Conservation (phyloP, 2,797 vertebrate species). For the Gobio occitaniae region DNA sequence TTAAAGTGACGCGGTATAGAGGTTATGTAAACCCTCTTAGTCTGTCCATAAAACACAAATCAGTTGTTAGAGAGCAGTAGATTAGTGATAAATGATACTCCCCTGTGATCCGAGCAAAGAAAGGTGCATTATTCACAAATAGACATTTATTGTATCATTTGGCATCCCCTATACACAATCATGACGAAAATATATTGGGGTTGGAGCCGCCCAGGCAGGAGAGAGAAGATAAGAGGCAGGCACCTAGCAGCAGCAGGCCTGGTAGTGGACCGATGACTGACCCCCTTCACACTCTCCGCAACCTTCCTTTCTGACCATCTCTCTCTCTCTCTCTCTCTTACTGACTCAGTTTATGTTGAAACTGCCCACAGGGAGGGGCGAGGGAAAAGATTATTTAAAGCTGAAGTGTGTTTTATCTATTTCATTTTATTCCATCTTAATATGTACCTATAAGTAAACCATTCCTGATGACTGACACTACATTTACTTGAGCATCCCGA, state of each 20-base stretch:
- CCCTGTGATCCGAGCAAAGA: constrained; percentile 35
- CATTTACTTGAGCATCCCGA: neutral
- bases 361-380: neutral
- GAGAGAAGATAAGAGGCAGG: constrained; percentile 55
- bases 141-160: constrained; percentile 7
- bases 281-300: constrained; percentile 53
- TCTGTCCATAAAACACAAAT: constrained; percentile 32
- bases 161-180: neutral
- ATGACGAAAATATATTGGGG: constrained; percentile 21
- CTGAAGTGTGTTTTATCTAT: neutral
- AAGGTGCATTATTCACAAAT: constrained; percentile 30
- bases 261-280: constrained; percentile 63
- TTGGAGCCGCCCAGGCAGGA: constrained; percentile 51
- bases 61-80: constrained; percentile 15
- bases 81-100: constrained; percentile 35
- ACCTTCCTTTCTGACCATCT: constrained; percentile 43
- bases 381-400: neutral
- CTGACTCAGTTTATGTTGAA: neutral
- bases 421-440: neutral
- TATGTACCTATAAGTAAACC: neutral
- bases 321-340: constrained; percentile 9
- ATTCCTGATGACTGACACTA: neutral
- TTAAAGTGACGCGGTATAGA: constrained; percentile 3
- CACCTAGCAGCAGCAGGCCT: constrained; percentile 68
- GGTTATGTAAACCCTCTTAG: constrained; percentile 41